Conservation (phyloP, 2,113 vertebrate species). For the Pelmatolapia mariae region DNA sequence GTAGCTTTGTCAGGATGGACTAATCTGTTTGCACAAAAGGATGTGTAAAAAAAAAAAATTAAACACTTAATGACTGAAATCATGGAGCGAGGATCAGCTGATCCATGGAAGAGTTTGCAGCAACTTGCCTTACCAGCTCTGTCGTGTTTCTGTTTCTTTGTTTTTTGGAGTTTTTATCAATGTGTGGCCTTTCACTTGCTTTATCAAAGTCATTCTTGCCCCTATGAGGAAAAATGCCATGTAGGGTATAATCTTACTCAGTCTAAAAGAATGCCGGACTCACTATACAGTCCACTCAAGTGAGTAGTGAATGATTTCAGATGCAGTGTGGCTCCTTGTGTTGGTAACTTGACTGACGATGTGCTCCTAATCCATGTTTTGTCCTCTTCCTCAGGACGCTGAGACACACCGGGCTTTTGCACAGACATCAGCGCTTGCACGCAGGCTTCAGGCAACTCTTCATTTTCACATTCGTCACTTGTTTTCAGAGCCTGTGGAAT, state of each 20-base stretch:
- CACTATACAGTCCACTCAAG: accelerated
- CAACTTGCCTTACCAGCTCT: background rate
- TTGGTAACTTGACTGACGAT: background rate
- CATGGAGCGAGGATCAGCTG: background rate
- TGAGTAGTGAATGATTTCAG: background rate
- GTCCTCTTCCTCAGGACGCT: slow-evolving; percentile 13
- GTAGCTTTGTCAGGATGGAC: background rate
- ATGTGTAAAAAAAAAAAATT: accelerated
- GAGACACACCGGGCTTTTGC: slow-evolving; percentile 48
- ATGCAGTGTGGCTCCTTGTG: background rate
- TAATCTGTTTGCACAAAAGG: background rate
- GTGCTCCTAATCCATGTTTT: background rate
- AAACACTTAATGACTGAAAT: background rate
- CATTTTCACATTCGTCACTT: slow-evolving; percentile 9
- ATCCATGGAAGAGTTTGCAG: background rate
- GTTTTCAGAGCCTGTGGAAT: slow-evolving; percentile 9
- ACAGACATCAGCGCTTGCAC: slow-evolving; percentile 53
- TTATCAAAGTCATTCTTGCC: background rate
- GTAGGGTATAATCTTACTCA: background rate
- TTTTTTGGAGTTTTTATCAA: background rate
- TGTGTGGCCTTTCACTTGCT: background rate
- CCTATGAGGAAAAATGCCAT: background rate
- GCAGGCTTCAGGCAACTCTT: slow-evolving; percentile 47
- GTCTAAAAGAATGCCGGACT: background rate
- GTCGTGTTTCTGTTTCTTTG: background rate